Base-by-base conservation (phyloP, 2,113 vertebrate genomes). In the Nesospiza acunhae region DNA sequence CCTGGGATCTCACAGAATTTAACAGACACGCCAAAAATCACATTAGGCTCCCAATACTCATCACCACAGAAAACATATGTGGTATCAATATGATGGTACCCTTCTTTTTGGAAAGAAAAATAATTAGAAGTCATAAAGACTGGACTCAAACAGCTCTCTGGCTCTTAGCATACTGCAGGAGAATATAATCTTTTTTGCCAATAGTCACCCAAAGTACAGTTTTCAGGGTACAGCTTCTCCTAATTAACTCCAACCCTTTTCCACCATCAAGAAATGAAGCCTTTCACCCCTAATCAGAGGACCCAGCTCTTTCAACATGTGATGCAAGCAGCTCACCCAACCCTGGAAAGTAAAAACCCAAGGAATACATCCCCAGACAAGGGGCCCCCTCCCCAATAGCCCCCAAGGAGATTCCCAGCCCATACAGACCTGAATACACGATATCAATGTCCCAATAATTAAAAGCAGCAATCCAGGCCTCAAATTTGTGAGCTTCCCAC, bases 381-480 rank as follows among this genome's bases (percentile, higher is more conserved):
- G 31, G 2, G 12, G 3, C 3, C 15, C 52, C 47, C 26, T 41
- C 26, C 68, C 47, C 33, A 44, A 6, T 22, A 59, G 10, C 27
- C 52, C 49, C 33, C 46, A 17, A 30, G 11, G 27, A 53, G 37
- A 50, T 19, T 20, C 56, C 58, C 96, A 76, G 44, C 15, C n/a
- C 46, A 47, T n/a, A 80, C 97, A 84, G 55, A 99, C 99, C 99
- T 92, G 99, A 99, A 81, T 99, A 99, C 60, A 99, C 82, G 1
- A 98, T 42, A 44, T 99, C 98, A 1, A 98, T 98, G 95, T 99
- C 98, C 99, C 99, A 99, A 97, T 99, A 99, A 94, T 99, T 98
- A 95, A 99, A 99, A 49, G 99, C 99, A 27, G 99, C 98, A 49
- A 99, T 98, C 99, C 99, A 99, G 80, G 99, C 99, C 94, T 99